A percentile compares a stretch with the other conserved stretches of the same genome.
Evolutionary conservation across 2,888 invertebrate species (phyloP).

Genomic region (Lissocephala sabroskyi): DNA sequence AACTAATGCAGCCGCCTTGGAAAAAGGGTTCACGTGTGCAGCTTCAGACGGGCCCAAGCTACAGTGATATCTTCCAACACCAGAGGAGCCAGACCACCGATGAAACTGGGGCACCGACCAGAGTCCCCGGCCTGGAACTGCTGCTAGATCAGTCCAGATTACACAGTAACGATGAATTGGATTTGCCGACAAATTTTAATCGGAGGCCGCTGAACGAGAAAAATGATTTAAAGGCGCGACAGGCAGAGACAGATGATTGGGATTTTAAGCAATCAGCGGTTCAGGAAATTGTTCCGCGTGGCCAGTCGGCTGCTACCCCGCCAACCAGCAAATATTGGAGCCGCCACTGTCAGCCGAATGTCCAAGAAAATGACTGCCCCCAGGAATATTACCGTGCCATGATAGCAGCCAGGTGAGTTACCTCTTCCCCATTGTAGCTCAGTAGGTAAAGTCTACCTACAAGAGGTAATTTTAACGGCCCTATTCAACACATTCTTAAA

Average conservation of each 20-base stretch:
- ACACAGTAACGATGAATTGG: no score
- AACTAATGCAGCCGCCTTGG: slow-evolving; percentile 26
- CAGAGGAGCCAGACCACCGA: slow-evolving; percentile 9
- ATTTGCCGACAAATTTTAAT: slow-evolving; percentile 50
- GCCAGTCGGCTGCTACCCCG: slow-evolving; percentile 27
- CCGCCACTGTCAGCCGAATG: slow-evolving; percentile 48
- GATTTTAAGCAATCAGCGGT: slow-evolving; percentile 44
- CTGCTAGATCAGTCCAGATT: slow-evolving; percentile 16
- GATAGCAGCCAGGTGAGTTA: slow-evolving; percentile 61
- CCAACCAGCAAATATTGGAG: slow-evolving; percentile 56
- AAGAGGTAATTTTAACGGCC: slow-evolving; percentile 10
- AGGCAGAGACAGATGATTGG: neutral
- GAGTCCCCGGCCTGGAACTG: slow-evolving; percentile 17
- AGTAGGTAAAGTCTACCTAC: slow-evolving; percentile 1
- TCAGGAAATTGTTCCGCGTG: slow-evolving; percentile 48
- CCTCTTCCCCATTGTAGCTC: no score
- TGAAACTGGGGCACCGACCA: slow-evolving; percentile 13
- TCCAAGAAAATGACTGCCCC: slow-evolving; percentile 52
- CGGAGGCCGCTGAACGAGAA: slow-evolving; percentile 39
- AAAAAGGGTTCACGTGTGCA: slow-evolving; percentile 60
- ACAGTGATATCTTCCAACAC: slow-evolving; percentile 10
- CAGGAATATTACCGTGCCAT: slow-evolving; percentile 53
- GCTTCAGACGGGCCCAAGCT: slow-evolving; percentile 17
- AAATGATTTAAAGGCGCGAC: slow-evolving; percentile 49
- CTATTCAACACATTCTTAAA: slow-evolving; percentile 5